Conservation (phyloP, 1,140 invertebrate genomes). For the Monochamus saltuarius region DNA sequence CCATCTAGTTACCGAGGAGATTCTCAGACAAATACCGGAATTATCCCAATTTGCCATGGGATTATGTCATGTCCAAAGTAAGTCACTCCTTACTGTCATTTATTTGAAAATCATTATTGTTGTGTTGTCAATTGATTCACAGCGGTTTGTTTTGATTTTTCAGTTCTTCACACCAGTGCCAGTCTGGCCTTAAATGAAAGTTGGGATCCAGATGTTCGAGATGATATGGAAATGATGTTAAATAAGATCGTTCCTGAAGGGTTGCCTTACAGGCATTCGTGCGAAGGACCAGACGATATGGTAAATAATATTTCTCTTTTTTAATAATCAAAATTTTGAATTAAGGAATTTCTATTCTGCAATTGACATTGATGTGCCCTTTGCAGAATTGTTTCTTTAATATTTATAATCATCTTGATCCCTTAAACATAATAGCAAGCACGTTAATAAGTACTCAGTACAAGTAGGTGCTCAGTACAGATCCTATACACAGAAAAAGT, state of each 20-base stretch:
- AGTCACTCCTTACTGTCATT: conserved; percentile 53
- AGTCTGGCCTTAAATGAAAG: conserved; percentile 96
- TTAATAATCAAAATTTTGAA: too few species aligned
- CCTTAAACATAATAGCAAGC: too few species aligned
- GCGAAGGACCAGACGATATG: conserved; percentile 98
- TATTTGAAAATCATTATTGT: conserved; percentile 2
- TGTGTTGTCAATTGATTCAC: neutral
- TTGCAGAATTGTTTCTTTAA: too few species aligned
- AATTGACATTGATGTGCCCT: too few species aligned
- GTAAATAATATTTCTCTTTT: conserved; percentile 59
- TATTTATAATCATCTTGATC: too few species aligned
- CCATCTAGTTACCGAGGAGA: conserved; percentile 93
- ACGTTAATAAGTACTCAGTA: too few species aligned
- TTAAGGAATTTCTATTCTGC: too few species aligned
- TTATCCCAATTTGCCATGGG: conserved; percentile 90
- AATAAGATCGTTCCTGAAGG: conserved; percentile 98
- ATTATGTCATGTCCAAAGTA: conserved; percentile 94
- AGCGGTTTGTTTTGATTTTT: conserved; percentile 57
- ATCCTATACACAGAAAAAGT: too few species aligned
- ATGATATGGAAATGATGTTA: conserved; percentile 98
- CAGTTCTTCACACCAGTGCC: conserved; percentile 96
- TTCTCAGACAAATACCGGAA: conserved; percentile 89
- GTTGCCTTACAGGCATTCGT: conserved; percentile 91
- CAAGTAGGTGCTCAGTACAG: too few species aligned
- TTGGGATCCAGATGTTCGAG: conserved; percentile 95